A percentile compares a stretch with the other conserved stretches of the same genome.
These are phyloP conservation scores for Drosophila atripex DNA, from an alignment of 2,888 invertebrate genomes.

Conservation along the genomic window DNA sequence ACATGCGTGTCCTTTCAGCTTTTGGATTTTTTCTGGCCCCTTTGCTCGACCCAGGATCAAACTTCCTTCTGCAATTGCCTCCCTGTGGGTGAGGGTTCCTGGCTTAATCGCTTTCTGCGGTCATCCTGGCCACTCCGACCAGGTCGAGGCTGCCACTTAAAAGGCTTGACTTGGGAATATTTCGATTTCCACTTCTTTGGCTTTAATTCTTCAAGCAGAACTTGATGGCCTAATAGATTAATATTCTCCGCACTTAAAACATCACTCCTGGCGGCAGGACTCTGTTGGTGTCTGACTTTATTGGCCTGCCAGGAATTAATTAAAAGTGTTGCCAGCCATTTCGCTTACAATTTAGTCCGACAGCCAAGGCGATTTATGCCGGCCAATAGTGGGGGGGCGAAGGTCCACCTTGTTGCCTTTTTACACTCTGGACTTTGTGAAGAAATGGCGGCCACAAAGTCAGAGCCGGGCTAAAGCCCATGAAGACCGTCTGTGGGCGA, in stretches of 20 bases:
- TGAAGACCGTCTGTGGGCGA: constrained; percentile 6
- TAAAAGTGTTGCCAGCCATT: constrained; percentile 60
- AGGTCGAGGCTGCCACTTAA: background rate
- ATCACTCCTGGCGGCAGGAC: background rate
- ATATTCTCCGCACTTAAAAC: no score
- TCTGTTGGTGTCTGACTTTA: background rate
- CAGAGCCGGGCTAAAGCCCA: background rate
- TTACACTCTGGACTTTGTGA: constrained; percentile 46
- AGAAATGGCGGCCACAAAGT: constrained; percentile 38
- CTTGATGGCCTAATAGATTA: background rate
- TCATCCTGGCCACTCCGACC: background rate
- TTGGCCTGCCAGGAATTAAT: constrained; percentile 51
- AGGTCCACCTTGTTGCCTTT: background rate
- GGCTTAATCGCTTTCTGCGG: constrained; percentile 37
- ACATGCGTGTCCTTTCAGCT: background rate
- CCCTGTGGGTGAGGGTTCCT: constrained; percentile 19
- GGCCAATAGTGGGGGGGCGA: constrained; percentile 42
- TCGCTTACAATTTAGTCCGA: constrained; percentile 6
- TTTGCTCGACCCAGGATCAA: constrained; percentile 15
- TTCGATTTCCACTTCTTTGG: no score
- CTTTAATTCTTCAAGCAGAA: background rate
- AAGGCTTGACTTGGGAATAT: background rate
- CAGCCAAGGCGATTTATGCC: constrained; percentile 51
- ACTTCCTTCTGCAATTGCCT: constrained; percentile 33
- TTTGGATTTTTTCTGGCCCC: background rate